Evolutionary conservation across 1,140 invertebrate species (phyloP), one percentile per base, ranked within the genome.

Genomic region (Saccostrea cuccullata): DNA sequence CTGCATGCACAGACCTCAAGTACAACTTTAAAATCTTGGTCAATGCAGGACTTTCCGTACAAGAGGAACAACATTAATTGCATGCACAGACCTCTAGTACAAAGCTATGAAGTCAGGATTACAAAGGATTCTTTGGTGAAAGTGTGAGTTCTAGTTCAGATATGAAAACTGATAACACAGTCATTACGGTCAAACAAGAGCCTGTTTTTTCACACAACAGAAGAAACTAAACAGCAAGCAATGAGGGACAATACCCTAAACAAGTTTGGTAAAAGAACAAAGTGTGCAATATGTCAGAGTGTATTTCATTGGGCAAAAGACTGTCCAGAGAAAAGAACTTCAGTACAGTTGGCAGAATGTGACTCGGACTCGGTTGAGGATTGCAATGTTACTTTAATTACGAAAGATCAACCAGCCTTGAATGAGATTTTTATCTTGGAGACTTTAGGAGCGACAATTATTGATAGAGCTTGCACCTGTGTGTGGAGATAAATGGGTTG

Each of bases 21-120:
- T n/a, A n/a, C n/a, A n/a, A n/a, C n/a, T 90, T 90, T 73, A 89
- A 89, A 55, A 56, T 89, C 2, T 64, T 90, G n/a, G 90, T 89
- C 56, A 86, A 86, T 87, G 86, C 90, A 58, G 85, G 55, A 55
- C 36, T 89, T 47, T 67, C 64, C 9, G 15, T 55, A 20, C 55
- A 84, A 86, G 86, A 90, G 20, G 64, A 82, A 70, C 88, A 89
- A 86, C 86, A 36, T 84, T 89, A 26, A 90, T 84, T 11, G 90
- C 90, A 26, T 86, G 64, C 15, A 82, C 20, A 64, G 82, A 86
- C 36, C 55, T 84, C n/a, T 77, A 83, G 67, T 87, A 73, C 40
- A 36, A 55, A 17, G 20, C 47, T 3, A 87, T 36, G 30, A 36
- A 36, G 0, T 36, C 30, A 36, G 30, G 1, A 36, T 36, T 1